phyloP scores from a whole-genome alignment of 2,113 vertebrate species.

The Phodopus roborovskii region DNA sequence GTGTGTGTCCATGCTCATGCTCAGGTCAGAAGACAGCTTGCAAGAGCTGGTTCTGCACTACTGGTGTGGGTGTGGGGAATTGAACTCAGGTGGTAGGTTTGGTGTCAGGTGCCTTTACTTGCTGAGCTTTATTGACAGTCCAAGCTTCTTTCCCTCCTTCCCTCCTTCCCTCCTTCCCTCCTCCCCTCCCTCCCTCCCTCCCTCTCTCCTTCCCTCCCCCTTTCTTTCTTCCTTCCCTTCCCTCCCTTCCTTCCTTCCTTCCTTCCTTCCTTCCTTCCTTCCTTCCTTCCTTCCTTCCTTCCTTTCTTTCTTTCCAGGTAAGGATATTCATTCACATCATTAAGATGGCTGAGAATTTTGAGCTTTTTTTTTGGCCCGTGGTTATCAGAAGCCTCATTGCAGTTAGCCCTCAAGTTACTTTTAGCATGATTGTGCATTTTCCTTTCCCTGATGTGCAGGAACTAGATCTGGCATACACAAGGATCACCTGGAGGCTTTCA shows the following conservation, averaged over 20 bases:
- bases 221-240: no score
- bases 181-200: no score
- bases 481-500: background rate
- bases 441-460: background rate
- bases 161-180: no score
- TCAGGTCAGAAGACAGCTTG: background rate
- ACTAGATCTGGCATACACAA: background rate
- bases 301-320: background rate
- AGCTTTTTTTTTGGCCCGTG: background rate
- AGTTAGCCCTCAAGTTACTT: slow-evolving; percentile 5
- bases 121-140: background rate
- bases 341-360: slow-evolving; percentile 1
- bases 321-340: background rate
- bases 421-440: slow-evolving; percentile 25
- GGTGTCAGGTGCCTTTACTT: no score
- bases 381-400: background rate
- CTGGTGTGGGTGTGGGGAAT: no score
- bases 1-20: background rate
- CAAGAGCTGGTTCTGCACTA: background rate
- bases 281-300: background rate
- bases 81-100: background rate
- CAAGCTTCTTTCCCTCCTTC: no score
- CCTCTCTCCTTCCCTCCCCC: no score
- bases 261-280: background rate
- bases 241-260: background rate